These are phyloP conservation scores for Meiosimyza decipiens DNA, from an alignment of 2,888 invertebrate species.

Conservation along the genomic window DNA sequence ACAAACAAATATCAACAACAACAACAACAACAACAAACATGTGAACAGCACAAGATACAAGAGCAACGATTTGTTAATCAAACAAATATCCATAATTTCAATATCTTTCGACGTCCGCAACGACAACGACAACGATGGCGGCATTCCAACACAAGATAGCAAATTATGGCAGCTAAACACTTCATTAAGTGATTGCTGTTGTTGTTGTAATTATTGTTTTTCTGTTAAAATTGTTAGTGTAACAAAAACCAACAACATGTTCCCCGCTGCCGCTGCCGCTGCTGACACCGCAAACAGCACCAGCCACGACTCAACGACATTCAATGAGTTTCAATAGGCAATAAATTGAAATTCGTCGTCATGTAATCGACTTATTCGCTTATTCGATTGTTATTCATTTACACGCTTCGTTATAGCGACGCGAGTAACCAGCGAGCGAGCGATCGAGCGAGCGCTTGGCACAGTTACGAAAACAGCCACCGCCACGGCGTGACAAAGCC, in stretches of 20 bases:
- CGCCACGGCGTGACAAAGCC: no score
- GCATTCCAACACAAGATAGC: slow-evolving; percentile 10
- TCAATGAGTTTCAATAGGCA: no score
- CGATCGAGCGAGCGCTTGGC: no score
- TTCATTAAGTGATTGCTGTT: slow-evolving; percentile 15
- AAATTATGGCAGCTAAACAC: slow-evolving; percentile 23
- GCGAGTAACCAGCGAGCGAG: background rate
- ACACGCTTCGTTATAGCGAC: slow-evolving; percentile 17
- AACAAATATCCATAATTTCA: slow-evolving; percentile 24
- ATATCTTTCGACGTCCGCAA: background rate
- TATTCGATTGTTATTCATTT: slow-evolving; percentile 21
- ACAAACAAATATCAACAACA: slow-evolving; percentile 9
- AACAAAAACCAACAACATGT: no score
- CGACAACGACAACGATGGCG: background rate
- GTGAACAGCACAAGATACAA: slow-evolving; percentile 14
- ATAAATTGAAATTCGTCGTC: no score
- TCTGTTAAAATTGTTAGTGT: no score
- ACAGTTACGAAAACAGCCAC: no score
- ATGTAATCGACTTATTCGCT: no score
- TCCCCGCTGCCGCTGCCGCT: no score
- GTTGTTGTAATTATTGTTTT: background rate
- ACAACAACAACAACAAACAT: slow-evolving; percentile 17
- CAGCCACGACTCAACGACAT: no score
- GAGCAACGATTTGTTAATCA: slow-evolving; percentile 23
- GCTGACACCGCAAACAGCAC: no score